Evolutionary conservation across 2,888 invertebrate genomes (phyloP), one percentile per base, ranked within the genome.

Genomic region (Capitulum mitella): DNA sequence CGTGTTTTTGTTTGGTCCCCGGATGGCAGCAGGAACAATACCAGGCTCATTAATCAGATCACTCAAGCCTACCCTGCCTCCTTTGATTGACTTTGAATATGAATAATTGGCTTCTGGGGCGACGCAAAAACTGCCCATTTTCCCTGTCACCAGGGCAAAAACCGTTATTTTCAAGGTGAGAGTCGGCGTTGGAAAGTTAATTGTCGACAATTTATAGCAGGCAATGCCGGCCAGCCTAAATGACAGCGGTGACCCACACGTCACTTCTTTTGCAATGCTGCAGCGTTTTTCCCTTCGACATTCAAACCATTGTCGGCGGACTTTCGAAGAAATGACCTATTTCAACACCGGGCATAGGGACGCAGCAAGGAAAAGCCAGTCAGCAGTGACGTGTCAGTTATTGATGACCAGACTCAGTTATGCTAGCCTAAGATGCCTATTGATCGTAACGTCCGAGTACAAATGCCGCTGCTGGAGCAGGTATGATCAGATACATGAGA

Each of bases 291-390:
- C 0, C 19, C 19, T 14, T 19, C 19, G 29, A 61, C 12, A 12
- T 61, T 61, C 58, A 10, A 29, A 29, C 58, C 58, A 29, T 29
- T 61, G 64, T 32, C 64, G 34, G 16, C 3, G 64, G 32, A 64
- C 64, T 29, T 51, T 32, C 34, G 16, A 32, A 64, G 64, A 64
- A 64, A 8, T 34, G 64, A 64, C 64, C 64, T 64, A 64, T 64
- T 34, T 64, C 22, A 5, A 51, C 51, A 5, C 19, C 22, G 22
- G 22, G 22, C 22, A 22, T 22, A 51, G 51, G n/a, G n/a, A n/a
- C n/a, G n/a, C n/a, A n/a, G n/a, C n/a, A n/a, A n/a, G n/a, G n/a
- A n/a, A n/a, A n/a, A n/a, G n/a, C n/a, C n/a, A n/a, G n/a, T n/a
- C n/a, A n/a, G n/a, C n/a, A n/a, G n/a, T n/a, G n/a, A n/a, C n/a